Evolutionary conservation across 2,113 vertebrate species (phyloP).

Genomic region (Rhinoptilus africanus): DNA sequence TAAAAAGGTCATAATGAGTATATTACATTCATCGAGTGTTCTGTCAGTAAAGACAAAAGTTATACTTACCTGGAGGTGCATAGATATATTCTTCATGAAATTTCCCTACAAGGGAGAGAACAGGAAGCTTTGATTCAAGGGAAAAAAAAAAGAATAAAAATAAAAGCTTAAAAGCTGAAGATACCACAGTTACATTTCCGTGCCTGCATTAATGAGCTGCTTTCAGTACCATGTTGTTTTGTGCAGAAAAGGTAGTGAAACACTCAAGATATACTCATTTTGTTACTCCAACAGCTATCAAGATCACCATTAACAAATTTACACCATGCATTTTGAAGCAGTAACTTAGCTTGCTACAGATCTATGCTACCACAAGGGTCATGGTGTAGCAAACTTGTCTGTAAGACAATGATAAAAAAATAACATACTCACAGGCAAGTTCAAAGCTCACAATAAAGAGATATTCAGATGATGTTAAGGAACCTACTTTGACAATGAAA

Average conservation of each 20-base stretch:
- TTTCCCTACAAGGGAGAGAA: constrained; percentile 72
- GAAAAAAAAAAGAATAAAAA: background rate
- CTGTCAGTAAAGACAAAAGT: background rate
- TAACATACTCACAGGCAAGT: accelerated
- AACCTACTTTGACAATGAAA: background rate
- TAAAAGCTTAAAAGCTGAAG: background rate
- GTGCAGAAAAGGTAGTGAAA: background rate
- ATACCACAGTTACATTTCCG: background rate
- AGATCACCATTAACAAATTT: background rate
- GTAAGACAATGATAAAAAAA: background rate
- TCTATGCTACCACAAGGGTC: background rate
- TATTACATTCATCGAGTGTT: background rate
- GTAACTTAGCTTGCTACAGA: background rate
- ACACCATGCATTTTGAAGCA: background rate
- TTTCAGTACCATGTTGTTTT: background rate
- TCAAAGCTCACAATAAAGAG: background rate
- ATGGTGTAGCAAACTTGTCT: background rate
- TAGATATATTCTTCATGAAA: constrained; percentile 86
- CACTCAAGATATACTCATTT: background rate
- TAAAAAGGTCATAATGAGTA: background rate
- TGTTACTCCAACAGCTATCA: background rate
- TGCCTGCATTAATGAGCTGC: background rate
- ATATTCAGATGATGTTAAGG: background rate
- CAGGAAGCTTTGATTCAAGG: background rate
- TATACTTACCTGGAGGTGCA: constrained; percentile 77